Conservation (phyloP, 2,113 vertebrate genomes). For the Semnornis frantzii region DNA sequence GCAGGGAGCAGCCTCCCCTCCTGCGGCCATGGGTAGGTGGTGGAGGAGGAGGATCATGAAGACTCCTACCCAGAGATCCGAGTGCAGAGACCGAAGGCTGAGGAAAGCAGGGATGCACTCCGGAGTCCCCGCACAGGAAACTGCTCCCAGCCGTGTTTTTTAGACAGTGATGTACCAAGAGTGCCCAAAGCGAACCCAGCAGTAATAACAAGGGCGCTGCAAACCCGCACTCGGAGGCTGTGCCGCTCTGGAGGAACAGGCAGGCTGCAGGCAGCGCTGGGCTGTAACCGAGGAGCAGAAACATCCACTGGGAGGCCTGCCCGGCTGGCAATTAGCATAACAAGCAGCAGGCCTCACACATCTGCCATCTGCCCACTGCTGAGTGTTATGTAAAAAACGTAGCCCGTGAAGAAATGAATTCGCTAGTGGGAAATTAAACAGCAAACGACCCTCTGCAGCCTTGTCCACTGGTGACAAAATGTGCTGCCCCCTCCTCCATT, state of each 20-base stretch:
- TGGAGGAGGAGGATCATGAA: no score
- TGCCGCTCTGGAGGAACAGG: background rate
- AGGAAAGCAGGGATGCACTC: fast-evolving
- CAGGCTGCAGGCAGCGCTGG: background rate
- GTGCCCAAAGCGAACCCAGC: background rate
- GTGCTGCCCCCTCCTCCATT: fast-evolving
- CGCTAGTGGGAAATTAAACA: background rate
- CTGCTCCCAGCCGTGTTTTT: fast-evolving
- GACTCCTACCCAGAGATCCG: no score
- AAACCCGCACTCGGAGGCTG: fast-evolving
- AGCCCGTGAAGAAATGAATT: background rate
- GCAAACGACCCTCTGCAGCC: background rate
- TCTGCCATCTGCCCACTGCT: conserved; percentile 15
- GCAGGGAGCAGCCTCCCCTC: background rate
- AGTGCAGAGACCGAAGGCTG: background rate
- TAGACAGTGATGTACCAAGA: background rate
- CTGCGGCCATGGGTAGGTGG: fast-evolving
- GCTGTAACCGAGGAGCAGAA: background rate
- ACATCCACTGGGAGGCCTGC: background rate
- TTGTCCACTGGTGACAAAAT: background rate
- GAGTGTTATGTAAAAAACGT: background rate
- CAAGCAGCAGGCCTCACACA: conserved; percentile 4
- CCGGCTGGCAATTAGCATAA: background rate
- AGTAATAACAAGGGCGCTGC: background rate
- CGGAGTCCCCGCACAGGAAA: background rate